phyloP scores from a whole-genome alignment of 2,888 invertebrate species.

The Apocheima hispidaria region DNA sequence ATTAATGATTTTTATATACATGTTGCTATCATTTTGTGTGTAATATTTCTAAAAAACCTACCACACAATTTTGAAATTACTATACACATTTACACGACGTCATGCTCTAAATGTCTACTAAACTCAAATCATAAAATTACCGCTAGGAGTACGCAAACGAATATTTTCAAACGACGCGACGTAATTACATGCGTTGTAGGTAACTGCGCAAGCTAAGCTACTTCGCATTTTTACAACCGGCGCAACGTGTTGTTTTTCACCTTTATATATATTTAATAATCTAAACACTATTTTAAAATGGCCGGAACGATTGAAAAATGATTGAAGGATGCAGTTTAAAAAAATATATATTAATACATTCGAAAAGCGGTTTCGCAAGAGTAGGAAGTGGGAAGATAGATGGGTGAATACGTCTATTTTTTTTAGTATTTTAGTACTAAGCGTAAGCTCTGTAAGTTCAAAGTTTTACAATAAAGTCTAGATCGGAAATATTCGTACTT shows the following conservation, averaged over 20 bases:
- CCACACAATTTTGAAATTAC: too few species aligned
- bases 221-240: background rate
- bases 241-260: conserved; percentile 10
- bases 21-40: too few species aligned
- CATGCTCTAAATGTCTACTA: too few species aligned
- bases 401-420: background rate
- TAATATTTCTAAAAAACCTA: too few species aligned
- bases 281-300: conserved; percentile 80
- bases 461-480: background rate
- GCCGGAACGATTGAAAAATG: conserved; percentile 80
- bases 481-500: background rate
- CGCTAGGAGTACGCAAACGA: too few species aligned
- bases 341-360: conserved; percentile 43
- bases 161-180: background rate
- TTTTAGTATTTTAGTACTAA: too few species aligned
- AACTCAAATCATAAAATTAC: too few species aligned
- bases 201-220: background rate
- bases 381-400: conserved; percentile 1
- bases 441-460: conserved; percentile 6
- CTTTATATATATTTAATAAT: conserved; percentile 54
- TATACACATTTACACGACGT: too few species aligned
- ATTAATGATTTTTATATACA: too few species aligned
- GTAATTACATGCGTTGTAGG: background rate
- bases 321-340: too few species aligned
- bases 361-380: background rate